phyloP scores from a whole-genome alignment of 2,888 invertebrate genomes.

The Cheilosia pagana region DNA sequence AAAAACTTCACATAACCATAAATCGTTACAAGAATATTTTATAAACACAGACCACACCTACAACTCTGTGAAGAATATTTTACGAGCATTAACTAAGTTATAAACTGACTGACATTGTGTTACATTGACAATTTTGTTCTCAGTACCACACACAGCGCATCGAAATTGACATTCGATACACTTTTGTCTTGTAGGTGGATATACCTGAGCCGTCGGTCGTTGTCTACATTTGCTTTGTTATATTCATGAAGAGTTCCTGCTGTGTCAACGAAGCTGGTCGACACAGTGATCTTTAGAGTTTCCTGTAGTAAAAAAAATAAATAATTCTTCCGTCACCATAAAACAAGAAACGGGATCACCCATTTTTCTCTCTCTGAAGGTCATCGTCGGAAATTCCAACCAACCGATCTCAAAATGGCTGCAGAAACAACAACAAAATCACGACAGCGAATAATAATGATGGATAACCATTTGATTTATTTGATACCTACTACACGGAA shows the following conservation, averaged over 20 bases:
- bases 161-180: slow-evolving; percentile 49
- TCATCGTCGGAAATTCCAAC: slow-evolving; percentile 13
- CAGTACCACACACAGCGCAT: slow-evolving; percentile 57
- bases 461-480: not conserved
- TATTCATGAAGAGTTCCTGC: not conserved
- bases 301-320: not conserved
- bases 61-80: slow-evolving; percentile 34
- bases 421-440: not conserved
- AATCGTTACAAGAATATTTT: slow-evolving; percentile 26
- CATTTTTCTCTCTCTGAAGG: slow-evolving; percentile 31
- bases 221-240: slow-evolving; percentile 10
- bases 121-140: slow-evolving; percentile 2
- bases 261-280: slow-evolving; percentile 6
- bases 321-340: not conserved
- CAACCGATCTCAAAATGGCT: slow-evolving; percentile 17
- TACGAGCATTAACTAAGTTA: slow-evolving; percentile 38
- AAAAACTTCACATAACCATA: slow-evolving; percentile 47
- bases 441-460: slow-evolving; percentile 9
- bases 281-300: not conserved
- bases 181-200: slow-evolving; percentile 9
- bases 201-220: no score
- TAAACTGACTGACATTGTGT: slow-evolving; percentile 20
- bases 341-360: slow-evolving; percentile 7
- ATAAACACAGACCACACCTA: slow-evolving; percentile 42
- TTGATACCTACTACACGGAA: slow-evolving; percentile 1